Percentiles rank a stretch among this genome's conserved stretches.
These are phyloP conservation scores for Hesperophylax magnus DNA, from an alignment of 1,140 invertebrate species.

Conservation along the genomic window DNA sequence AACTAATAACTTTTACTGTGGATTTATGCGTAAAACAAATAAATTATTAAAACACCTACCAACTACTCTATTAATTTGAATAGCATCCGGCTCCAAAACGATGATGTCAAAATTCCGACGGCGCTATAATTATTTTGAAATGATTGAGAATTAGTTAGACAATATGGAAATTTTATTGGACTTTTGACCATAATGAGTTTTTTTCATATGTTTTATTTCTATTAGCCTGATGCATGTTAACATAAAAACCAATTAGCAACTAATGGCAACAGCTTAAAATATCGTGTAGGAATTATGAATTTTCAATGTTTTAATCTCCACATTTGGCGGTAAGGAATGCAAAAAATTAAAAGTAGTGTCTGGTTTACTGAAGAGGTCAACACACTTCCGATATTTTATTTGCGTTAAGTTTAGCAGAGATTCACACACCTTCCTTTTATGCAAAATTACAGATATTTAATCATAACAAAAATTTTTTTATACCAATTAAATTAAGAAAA, in stretches of 20 bases:
- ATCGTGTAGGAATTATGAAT: not conserved
- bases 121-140: not conserved
- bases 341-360: not conserved
- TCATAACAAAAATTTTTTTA: too few species aligned
- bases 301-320: not conserved
- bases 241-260: slow-evolving; percentile 28
- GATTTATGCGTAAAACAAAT: too few species aligned
- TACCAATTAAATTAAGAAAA: too few species aligned
- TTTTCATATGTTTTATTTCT: not conserved
- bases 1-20: too few species aligned
- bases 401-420: too few species aligned
- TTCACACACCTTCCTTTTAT: too few species aligned
- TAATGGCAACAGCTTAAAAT: not conserved
- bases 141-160: not conserved
- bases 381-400: not conserved
- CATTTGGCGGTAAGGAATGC: not conserved
- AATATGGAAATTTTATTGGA: slow-evolving; percentile 7
- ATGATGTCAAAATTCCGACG: not conserved
- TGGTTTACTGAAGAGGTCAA: slow-evolving; percentile 1
- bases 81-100: not conserved
- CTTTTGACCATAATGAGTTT: not conserved
- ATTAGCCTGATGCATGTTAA: not conserved
- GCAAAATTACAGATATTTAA: too few species aligned
- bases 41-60: too few species aligned
- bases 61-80: not conserved